A percentile compares a stretch with the other conserved stretches of the same genome.
Evolutionary conservation across 2,888 invertebrate species (phyloP).

Genomic region (Podabrus alpinus): DNA sequence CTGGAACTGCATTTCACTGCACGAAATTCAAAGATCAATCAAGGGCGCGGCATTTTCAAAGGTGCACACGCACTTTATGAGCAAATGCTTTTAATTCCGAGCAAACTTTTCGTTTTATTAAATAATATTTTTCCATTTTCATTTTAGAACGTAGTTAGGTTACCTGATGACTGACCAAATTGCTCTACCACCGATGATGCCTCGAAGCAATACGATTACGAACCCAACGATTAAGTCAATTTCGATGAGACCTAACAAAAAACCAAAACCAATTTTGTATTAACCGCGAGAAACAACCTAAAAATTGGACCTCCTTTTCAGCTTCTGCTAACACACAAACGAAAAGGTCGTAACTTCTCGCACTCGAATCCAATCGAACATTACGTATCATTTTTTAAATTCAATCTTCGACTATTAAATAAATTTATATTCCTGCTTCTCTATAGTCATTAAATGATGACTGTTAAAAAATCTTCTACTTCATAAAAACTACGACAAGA

Average conservation of each 20-base stretch:
- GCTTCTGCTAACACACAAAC: constrained; percentile 22
- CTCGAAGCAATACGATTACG: constrained; percentile 48
- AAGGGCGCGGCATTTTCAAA: constrained; percentile 29
- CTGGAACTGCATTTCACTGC: constrained; percentile 45
- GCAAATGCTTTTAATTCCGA: constrained; percentile 10
- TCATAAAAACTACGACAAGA: not conserved
- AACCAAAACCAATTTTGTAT: constrained; percentile 51
- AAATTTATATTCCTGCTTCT: constrained; percentile 3
- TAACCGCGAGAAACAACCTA: constrained; percentile 38
- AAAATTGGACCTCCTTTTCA: constrained; percentile 21
- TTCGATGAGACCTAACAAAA: constrained; percentile 48
- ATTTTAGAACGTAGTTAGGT: not conserved
- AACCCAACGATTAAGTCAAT: constrained; percentile 51
- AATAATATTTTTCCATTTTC: not conserved
- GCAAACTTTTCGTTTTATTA: not conserved
- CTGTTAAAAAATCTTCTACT: not conserved
- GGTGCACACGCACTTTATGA: constrained; percentile 29
- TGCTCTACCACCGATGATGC: constrained; percentile 43
- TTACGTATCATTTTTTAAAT: not conserved
- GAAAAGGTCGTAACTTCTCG: not conserved
- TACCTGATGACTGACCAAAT: constrained; percentile 37
- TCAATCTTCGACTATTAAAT: not conserved
- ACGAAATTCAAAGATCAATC: constrained; percentile 52
- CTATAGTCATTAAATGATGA: constrained; percentile 5
- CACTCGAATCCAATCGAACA: not conserved